These are phyloP conservation scores for Rhogogaster chlorosoma DNA, from an alignment of 2,888 invertebrate species.

Conservation along the genomic window DNA sequence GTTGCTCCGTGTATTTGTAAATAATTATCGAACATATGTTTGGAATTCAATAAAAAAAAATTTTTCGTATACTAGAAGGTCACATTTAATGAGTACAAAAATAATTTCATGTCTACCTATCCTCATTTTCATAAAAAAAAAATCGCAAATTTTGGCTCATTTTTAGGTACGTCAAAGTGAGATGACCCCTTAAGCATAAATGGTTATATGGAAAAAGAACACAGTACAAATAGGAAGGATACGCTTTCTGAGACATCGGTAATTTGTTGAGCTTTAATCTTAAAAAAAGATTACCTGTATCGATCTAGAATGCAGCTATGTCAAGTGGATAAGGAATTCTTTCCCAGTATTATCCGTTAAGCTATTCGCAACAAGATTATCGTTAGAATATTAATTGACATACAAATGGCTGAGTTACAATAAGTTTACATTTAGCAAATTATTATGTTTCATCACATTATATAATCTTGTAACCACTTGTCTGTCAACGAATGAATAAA, in stretches of 20 bases:
- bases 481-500: constrained; percentile 2
- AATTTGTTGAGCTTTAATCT: neutral
- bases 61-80: too few species aligned
- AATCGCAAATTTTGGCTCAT: too few species aligned
- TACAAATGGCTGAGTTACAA: neutral
- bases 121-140: too few species aligned
- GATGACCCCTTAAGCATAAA: too few species aligned
- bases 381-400: neutral
- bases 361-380: constrained; percentile 28
- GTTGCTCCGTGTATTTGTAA: too few species aligned
- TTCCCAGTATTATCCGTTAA: constrained; percentile 5
- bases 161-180: too few species aligned
- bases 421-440: neutral
- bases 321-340: neutral
- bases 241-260: constrained; percentile 50
- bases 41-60: too few species aligned
- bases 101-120: too few species aligned
- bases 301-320: neutral
- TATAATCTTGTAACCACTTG: constrained; percentile 4
- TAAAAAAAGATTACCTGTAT: neutral
- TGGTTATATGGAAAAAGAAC: constrained; percentile 50
- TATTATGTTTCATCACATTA: neutral
- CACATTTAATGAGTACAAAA: too few species aligned
- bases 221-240: constrained; percentile 61
- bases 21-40: too few species aligned